phyloP scores from a whole-genome alignment of 1,140 invertebrate genomes.

The Onthophagus taurus region DNA sequence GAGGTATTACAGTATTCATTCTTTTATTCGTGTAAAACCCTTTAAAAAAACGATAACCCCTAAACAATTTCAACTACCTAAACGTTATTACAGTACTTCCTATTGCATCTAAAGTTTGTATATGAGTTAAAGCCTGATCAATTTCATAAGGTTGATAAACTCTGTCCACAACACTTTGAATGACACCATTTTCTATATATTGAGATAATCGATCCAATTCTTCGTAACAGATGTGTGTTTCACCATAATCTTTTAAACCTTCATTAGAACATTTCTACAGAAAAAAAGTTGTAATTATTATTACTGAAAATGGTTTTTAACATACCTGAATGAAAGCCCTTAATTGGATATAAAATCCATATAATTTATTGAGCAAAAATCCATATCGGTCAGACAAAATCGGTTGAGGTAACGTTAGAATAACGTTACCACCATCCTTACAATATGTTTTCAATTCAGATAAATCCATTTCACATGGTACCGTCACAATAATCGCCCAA shows the following conservation, averaged over 20 bases:
- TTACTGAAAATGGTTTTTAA: conserved; percentile 4
- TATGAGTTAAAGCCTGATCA: conserved; percentile 57
- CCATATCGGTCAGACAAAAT: conserved; percentile 48
- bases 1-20: no score
- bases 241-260: conserved; percentile 37
- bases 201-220: conserved; percentile 43
- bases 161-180: conserved; percentile 51
- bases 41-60: no score
- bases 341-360: neutral
- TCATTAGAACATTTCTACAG: conserved; percentile 33
- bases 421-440: conserved; percentile 15
- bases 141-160: conserved; percentile 60
- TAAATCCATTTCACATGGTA: conserved; percentile 18
- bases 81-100: conserved; percentile 69
- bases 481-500: conserved; percentile 37
- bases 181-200: conserved; percentile 44
- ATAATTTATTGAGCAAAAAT: conserved; percentile 28
- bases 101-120: conserved; percentile 53
- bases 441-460: conserved; percentile 24
- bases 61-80: no score
- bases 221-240: conserved; percentile 39
- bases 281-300: conserved; percentile 14
- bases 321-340: conserved; percentile 1
- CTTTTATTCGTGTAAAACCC: no score
- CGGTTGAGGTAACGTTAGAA: conserved; percentile 35